Evolutionary conservation across 2,113 vertebrate genomes (phyloP), one percentile per base, ranked within the genome.

Genomic region (Colistium nudipinnis): DNA sequence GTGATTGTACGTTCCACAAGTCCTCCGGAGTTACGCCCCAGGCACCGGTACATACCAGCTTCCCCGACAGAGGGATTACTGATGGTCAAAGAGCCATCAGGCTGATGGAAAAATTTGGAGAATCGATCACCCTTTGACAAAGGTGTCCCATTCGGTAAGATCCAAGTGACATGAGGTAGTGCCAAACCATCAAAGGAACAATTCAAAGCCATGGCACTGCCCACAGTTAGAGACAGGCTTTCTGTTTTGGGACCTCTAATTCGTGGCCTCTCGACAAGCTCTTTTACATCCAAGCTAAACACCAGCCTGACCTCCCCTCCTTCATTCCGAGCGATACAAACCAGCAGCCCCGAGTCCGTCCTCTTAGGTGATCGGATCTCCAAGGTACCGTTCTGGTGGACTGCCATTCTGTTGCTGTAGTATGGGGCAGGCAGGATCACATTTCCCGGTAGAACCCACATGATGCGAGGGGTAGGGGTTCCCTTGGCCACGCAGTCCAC

Each of bases 391-490:
- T 99, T 98, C n/a, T 47, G 89, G 48, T 97, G 94, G 35, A 98
- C 95, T 0, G 92, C 91, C 66, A 96, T 88, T 45, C 95, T 90
- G 56, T 85, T 94, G 12, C 96, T 95, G 6, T 92, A 86, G 86
- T 97, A 96, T 0, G 96, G 97, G 0, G 95, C 93, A 0, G 95
- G 95, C 7, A 98, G 91, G 5, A 96, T 87, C 4, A 96, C 87
- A 16, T 96, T 95, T 66, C 94, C 95, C 0, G 96, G 95, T 1
- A 99, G 91, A 27, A 95, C 92, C 97, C 97, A 99, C 24, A 94
- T 65, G n/a, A 96, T 69, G 0, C 88, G 90, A 0, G 96, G 95
- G 24, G 78, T 16, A 0, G 96, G 96, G 19, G 91, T 81, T 4
- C 96, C 96, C 57, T 92, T 92, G 0, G 94, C 92, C 4, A 65